Evolutionary conservation across 2,797 vertebrate genomes (phyloP), one percentile per base, ranked within the genome.

Genomic region (Argya squamiceps): DNA sequence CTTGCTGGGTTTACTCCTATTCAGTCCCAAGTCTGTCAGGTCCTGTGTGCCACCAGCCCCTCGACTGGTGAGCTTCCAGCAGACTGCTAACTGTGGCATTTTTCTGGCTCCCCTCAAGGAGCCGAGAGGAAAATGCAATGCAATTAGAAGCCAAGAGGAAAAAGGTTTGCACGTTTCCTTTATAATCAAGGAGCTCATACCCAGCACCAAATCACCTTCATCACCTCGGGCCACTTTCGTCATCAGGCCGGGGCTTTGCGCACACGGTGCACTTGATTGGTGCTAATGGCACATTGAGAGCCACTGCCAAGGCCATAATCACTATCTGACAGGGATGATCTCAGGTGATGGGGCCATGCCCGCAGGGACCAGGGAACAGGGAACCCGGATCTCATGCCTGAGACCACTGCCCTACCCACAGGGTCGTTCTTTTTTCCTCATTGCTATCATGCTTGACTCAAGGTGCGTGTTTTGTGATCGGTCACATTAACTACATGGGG

Each of bases 391-490:
- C 39, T 84, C 21, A 4, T 0, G 15, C 27, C 49, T 2, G 5
- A 88, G 79, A 37, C 21, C 30, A 55, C 46, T 78, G 64, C 76
- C 17, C n/a, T 75, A 41, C 53, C 29, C 80, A 47, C 30, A 47
- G 67, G 14, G 32, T 9, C 0, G 0, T 37, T 86, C 30, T 30
- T 90, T 90, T 39, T 88, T 88, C 69, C 74, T 79, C 68, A 26
- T 47, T 5, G 74, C 78, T 63, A 10, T 4, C 74, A 24, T 0
- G 5, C 49, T 59, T 49, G 27, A 49, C 41, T 77, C 3, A 5
- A 16, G 5, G 44, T 43, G 32, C 0, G 0, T 32, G 34, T 79
- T 4, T 37, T 7, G 2, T n/a, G 49, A 43, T 22, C 0, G 0
- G 34, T 19, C 76, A 92, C 6, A 0, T 67, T 16, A 74, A n/a